Conservation (phyloP, 2,113 vertebrate genomes). For the Misgurnus mizolepis region DNA sequence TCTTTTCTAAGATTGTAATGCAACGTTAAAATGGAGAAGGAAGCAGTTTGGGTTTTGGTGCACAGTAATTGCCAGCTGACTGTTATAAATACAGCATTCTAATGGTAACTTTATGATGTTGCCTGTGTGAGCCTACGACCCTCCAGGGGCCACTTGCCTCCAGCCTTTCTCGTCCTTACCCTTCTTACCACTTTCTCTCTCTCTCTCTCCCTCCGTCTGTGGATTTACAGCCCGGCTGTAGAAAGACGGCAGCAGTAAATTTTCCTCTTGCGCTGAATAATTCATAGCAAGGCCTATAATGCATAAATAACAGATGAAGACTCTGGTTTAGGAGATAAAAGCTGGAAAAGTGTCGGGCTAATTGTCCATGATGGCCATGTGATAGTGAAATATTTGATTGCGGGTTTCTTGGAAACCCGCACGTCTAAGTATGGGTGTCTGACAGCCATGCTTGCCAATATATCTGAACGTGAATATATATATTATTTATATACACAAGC, state of each 20-base stretch:
- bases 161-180: constrained; percentile 60
- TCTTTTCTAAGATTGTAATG: background rate
- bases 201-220: constrained; percentile 66
- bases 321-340: constrained; percentile 81
- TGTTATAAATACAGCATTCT: constrained; percentile 83
- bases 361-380: constrained; percentile 76
- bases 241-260: constrained; percentile 75
- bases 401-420: constrained; percentile 47
- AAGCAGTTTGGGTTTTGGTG: constrained; percentile 33
- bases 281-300: constrained; percentile 74
- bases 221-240: constrained; percentile 74
- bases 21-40: background rate
- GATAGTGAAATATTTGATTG: constrained; percentile 76
- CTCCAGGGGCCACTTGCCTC: constrained; percentile 75
- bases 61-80: constrained; percentile 57
- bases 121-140: constrained; percentile 76
- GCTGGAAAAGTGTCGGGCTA: constrained; percentile 73
- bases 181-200: constrained; percentile 18
- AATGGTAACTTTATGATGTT: constrained; percentile 83
- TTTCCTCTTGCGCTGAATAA: constrained; percentile 71
- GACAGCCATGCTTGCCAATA: background rate
- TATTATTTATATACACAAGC: too few species aligned
- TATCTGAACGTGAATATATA: background rate
- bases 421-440: constrained; percentile 32
- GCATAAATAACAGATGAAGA: constrained; percentile 76